These are phyloP conservation scores for Rhadinocentrus ornatus DNA, from an alignment of 2,797 vertebrate genomes.

Conservation along the genomic window DNA sequence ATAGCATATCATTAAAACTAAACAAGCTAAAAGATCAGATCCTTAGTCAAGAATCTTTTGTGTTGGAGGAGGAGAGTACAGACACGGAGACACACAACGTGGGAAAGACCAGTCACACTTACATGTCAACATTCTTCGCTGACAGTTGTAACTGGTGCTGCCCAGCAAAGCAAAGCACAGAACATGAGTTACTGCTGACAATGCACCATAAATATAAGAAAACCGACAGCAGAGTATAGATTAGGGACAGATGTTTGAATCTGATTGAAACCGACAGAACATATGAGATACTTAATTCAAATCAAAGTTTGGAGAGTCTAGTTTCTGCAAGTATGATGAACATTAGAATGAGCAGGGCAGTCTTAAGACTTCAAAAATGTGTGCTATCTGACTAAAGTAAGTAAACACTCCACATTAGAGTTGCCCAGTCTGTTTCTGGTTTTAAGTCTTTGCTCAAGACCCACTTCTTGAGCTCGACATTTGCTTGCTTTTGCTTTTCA, in stretches of 20 bases:
- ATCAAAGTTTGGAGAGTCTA: conserved; percentile 6
- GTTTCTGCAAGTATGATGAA: conserved; percentile 3
- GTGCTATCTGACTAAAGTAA: conserved; percentile 47
- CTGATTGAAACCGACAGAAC: neutral
- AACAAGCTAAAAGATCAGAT: neutral
- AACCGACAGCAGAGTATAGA: conserved; percentile 15
- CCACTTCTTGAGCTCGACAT: no score
- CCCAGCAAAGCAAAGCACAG: conserved; percentile 24
- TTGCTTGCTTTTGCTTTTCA: no score
- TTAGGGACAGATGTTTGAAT: neutral
- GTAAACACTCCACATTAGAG: neutral
- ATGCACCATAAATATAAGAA: conserved; percentile 10
- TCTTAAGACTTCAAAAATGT: conserved; percentile 18
- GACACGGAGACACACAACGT: conserved; percentile 36
- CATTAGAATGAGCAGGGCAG: conserved; percentile 2
- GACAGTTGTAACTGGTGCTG: conserved; percentile 42
- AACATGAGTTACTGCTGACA: conserved; percentile 26
- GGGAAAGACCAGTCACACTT: conserved; percentile 62
- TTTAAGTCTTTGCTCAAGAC: no score
- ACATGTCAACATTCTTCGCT: conserved; percentile 64
- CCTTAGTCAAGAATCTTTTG: conserved; percentile 15
- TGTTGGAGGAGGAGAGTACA: conserved; percentile 20
- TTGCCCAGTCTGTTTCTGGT: no score
- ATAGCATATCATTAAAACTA: neutral
- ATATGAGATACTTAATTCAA: neutral